Conservation (phyloP, 2,113 vertebrate species). For the Psittacula cyanocephala region DNA sequence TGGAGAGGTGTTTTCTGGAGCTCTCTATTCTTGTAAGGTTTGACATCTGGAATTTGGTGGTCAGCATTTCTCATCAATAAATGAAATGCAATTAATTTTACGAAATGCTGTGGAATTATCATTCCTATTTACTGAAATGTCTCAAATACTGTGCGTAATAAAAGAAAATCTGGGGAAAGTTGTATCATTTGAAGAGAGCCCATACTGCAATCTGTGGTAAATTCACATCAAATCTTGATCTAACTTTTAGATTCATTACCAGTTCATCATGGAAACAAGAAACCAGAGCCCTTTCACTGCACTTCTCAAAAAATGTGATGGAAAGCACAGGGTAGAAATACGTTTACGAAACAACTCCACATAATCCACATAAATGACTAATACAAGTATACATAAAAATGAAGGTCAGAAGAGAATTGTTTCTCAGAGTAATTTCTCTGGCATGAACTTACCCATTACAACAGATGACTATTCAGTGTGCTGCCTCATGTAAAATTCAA, state of each 20-base stretch:
- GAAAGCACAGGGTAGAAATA: slow-evolving; percentile 1
- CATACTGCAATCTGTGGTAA: neutral
- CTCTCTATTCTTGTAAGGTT: neutral
- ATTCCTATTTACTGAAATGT: neutral
- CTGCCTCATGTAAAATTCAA: slow-evolving; percentile 20
- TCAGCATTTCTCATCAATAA: neutral
- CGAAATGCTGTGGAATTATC: neutral
- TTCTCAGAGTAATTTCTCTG: slow-evolving; percentile 44
- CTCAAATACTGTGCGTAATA: neutral
- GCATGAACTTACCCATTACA: slow-evolving; percentile 4
- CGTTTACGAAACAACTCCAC: neutral
- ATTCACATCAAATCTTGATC: neutral
- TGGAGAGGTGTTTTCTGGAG: neutral
- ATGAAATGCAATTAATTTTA: neutral
- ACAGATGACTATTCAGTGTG: slow-evolving; percentile 30
- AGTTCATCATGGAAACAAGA: neutral
- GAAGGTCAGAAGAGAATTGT: slow-evolving; percentile 46
- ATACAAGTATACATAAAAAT: slow-evolving; percentile 29
- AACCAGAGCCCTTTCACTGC: neutral
- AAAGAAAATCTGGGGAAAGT: neutral
- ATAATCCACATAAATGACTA: slow-evolving; percentile 24
- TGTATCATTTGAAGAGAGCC: neutral
- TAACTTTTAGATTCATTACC: neutral
- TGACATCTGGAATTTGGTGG: neutral
- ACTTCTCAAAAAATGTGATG: slow-evolving; percentile 8